These are phyloP conservation scores for Diuraphis noxia DNA, from an alignment of 1,140 invertebrate genomes.

Conservation along the genomic window DNA sequence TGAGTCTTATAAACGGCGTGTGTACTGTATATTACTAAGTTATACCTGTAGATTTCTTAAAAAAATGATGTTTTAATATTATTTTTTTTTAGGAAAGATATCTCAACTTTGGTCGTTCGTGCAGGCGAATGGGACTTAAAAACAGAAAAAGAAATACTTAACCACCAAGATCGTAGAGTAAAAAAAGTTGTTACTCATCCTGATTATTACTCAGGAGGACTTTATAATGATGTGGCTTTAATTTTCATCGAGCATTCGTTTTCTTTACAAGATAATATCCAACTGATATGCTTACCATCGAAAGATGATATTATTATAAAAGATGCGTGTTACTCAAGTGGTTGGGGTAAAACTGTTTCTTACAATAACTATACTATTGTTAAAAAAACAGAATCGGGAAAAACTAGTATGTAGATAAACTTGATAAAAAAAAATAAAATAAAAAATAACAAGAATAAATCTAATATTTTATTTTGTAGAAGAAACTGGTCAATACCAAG, in stretches of 20 bases:
- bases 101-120: constrained; percentile 55
- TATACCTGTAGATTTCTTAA: not conserved
- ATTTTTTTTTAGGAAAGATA: constrained; percentile 53
- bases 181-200: constrained; percentile 64
- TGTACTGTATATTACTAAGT: not conserved
- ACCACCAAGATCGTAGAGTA: constrained; percentile 73
- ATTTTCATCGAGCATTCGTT: constrained; percentile 66
- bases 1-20: too few relatives aligned
- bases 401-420: not conserved
- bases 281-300: constrained; percentile 71
- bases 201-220: constrained; percentile 62
- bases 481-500: constrained; percentile 66
- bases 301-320: constrained; percentile 57
- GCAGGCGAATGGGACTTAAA: constrained; percentile 71
- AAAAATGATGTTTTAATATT: not conserved
- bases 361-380: constrained; percentile 31
- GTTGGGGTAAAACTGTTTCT: constrained; percentile 70
- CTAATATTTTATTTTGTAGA: constrained; percentile 57
- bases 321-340: constrained; percentile 67
- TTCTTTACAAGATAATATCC: constrained; percentile 68
- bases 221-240: constrained; percentile 73
- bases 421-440: not conserved
- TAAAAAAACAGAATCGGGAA: not conserved
- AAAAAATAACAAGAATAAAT: not conserved
- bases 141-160: constrained; percentile 70